Percentiles rank a stretch among this genome's conserved stretches.
Evolutionary conservation across 2,797 vertebrate genomes (phyloP).

Genomic region (Alca torda): DNA sequence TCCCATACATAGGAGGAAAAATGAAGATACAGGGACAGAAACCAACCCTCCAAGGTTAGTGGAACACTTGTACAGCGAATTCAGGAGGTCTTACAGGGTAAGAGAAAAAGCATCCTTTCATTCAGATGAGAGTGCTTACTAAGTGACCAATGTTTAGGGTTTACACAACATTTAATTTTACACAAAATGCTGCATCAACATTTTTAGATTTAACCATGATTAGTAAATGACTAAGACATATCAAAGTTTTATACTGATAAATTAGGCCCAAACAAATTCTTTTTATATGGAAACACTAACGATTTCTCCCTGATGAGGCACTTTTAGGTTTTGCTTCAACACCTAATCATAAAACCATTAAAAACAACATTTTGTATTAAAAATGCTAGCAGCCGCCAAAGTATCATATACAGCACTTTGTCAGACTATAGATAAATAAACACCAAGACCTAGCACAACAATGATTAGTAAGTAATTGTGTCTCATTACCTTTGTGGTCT

Average conservation of each 20-base stretch:
- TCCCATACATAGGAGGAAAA: neutral
- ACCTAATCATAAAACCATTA: neutral
- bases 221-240: neutral
- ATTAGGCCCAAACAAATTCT: neutral
- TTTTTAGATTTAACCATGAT: neutral
- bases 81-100: neutral
- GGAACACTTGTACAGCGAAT: neutral
- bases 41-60: neutral
- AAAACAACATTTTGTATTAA: neutral
- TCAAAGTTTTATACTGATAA: neutral
- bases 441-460: neutral
- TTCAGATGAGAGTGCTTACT: neutral
- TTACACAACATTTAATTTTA: neutral
- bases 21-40: neutral
- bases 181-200: neutral
- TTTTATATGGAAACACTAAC: neutral
- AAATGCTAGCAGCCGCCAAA: neutral
- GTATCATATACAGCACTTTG: neutral
- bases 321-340: neutral
- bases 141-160: neutral
- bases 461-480: neutral
- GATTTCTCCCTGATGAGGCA: neutral
- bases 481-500: conserved; percentile 85
- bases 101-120: neutral
- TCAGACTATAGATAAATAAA: neutral